Percentiles rank a stretch among this genome's conserved stretches.
Conservation (phyloP, 2,797 vertebrate species). For the Melanogrammus aeglefinus region DNA sequence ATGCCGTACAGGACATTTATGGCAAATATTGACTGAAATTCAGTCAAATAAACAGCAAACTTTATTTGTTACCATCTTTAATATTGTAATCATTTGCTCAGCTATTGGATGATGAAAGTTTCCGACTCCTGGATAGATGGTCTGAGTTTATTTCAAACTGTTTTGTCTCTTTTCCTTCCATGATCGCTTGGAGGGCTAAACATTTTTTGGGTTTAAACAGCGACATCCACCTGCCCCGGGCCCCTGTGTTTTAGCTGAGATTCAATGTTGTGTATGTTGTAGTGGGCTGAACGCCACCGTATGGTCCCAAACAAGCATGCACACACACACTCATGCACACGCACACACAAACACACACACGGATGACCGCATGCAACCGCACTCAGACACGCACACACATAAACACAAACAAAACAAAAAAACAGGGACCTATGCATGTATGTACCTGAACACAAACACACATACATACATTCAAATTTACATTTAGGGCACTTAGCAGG, state of each 20-base stretch:
- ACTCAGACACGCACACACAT: too few species aligned
- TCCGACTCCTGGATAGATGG: background rate
- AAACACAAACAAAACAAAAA: too few species aligned
- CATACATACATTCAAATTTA: background rate
- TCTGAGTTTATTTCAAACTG: background rate
- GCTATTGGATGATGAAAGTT: background rate
- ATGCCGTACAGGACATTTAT: background rate
- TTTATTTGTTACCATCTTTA: background rate
- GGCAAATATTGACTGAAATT: background rate
- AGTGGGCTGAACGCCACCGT: background rate
- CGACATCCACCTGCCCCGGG: too few species aligned
- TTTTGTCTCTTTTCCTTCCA: background rate
- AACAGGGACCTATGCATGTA: too few species aligned
- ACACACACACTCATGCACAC: background rate
- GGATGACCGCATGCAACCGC: background rate
- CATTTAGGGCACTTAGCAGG: too few species aligned
- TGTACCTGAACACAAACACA: too few species aligned
- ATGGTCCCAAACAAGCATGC: constrained; percentile 16
- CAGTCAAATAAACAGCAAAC: background rate
- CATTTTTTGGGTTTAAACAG: background rate
- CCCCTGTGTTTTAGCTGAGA: background rate
- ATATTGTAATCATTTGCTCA: background rate
- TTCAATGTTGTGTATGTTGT: background rate
- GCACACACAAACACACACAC: background rate
- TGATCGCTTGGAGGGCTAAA: background rate